Evolutionary conservation across 1,140 invertebrate species (phyloP).

Genomic region (Drosophila nebulosa): DNA sequence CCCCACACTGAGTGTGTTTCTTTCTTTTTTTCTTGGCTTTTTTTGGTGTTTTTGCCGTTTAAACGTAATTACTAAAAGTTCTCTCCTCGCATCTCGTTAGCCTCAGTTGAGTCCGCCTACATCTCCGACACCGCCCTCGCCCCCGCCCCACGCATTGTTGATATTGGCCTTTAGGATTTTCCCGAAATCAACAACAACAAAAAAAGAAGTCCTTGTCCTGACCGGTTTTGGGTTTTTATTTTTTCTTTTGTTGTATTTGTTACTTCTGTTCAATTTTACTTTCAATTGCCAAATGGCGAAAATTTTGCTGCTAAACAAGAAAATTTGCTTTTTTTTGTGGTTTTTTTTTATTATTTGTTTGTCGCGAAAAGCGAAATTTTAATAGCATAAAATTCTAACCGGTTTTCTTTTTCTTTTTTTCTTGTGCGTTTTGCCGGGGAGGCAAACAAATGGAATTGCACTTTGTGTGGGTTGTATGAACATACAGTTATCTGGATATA

Average conservation of each 20-base stretch:
- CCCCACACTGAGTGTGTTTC: constrained; percentile 12
- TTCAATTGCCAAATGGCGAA: constrained; percentile 57
- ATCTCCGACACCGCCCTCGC: too few species aligned
- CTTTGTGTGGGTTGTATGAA: too few species aligned
- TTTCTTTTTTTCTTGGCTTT: constrained; percentile 5
- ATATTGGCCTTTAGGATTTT: constrained; percentile 28
- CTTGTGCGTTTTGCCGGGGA: constrained; percentile 9
- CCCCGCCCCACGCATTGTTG: not conserved
- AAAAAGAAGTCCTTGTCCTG: constrained; percentile 19
- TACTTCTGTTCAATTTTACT: constrained; percentile 66
- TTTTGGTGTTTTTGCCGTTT: constrained; percentile 6
- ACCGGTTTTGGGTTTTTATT: constrained; percentile 10
- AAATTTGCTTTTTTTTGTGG: constrained; percentile 29
- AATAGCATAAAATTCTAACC: constrained; percentile 63
- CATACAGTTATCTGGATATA: too few species aligned
- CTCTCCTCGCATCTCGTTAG: not conserved
- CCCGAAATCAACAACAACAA: not conserved
- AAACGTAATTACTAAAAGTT: not conserved
- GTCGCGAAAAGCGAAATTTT: constrained; percentile 68
- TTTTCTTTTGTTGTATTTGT: constrained; percentile 11
- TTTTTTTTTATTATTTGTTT: not conserved
- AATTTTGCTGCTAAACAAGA: constrained; percentile 40
- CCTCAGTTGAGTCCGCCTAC: not conserved
- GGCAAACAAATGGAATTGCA: too few species aligned
- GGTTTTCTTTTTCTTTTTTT: constrained; percentile 51